phyloP scores from a whole-genome alignment of 1,140 invertebrate genomes.

The Caenorhabditis briggsae region DNA sequence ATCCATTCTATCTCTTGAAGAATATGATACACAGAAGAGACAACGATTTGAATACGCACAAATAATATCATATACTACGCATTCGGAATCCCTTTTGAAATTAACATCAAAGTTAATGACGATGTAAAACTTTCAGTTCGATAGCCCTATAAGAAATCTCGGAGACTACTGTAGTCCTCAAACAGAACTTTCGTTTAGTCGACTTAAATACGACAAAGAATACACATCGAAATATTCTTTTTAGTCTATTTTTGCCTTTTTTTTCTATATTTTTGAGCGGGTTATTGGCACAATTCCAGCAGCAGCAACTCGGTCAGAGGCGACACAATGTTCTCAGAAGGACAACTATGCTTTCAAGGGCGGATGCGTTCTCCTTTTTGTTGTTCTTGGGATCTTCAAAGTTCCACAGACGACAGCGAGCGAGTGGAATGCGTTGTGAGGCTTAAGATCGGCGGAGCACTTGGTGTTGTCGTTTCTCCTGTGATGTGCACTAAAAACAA shows the following conservation, averaged over 20 bases:
- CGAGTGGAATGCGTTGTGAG: slow-evolving; percentile 37
- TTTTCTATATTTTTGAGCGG: not conserved
- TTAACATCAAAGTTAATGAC: too few species aligned
- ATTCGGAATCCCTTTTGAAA: too few species aligned
- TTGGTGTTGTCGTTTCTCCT: slow-evolving; percentile 50
- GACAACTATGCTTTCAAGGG: not conserved
- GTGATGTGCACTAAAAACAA: slow-evolving; percentile 48
- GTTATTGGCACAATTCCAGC: slow-evolving; percentile 42
- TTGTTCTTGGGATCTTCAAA: slow-evolving; percentile 12
- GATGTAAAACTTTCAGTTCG: not conserved
- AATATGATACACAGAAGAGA: too few species aligned
- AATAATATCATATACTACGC: too few species aligned
- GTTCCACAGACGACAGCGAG: not conserved
- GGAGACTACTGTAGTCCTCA: not conserved
- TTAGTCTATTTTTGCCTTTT: not conserved
- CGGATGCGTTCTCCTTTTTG: not conserved
- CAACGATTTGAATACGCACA: too few species aligned
- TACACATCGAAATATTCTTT: slow-evolving; percentile 22
- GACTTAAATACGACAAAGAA: not conserved
- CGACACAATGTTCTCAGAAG: slow-evolving; percentile 13
- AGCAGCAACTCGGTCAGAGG: not conserved
- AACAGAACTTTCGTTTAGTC: not conserved
- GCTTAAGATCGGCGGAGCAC: slow-evolving; percentile 41
- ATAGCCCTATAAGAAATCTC: slow-evolving; percentile 10
- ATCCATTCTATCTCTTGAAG: not conserved